phyloP scores from a whole-genome alignment of 2,888 invertebrate species.

The Aphidius colemani region DNA sequence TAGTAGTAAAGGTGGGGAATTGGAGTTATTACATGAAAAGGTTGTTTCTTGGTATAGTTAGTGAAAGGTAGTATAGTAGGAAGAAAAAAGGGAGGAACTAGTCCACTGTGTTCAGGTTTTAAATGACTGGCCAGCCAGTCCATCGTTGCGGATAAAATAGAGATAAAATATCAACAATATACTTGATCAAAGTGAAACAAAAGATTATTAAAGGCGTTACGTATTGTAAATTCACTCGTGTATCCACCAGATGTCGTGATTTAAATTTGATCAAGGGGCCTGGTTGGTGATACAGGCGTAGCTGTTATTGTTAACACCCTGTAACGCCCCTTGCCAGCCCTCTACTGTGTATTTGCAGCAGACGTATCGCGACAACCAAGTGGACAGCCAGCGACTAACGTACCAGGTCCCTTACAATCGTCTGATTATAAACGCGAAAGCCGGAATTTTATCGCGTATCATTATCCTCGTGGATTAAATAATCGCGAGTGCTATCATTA shows the following conservation, averaged over 20 bases:
- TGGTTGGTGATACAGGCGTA: constrained; percentile 22
- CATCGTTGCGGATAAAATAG: neutral
- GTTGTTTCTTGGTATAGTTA: too few relatives aligned
- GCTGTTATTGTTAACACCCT: constrained; percentile 34
- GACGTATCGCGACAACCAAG: constrained; percentile 58
- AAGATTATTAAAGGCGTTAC: constrained; percentile 31
- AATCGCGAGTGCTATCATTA: constrained; percentile 10
- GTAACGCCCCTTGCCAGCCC: constrained; percentile 49
- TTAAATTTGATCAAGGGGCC: constrained; percentile 13
- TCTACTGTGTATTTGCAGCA: constrained; percentile 49
- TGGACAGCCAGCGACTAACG: constrained; percentile 54
- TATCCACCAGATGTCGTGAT: constrained; percentile 37
- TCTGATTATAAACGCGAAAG: constrained; percentile 17
- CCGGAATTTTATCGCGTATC: neutral
- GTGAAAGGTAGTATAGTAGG: too few relatives aligned
- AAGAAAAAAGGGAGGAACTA: too few relatives aligned
- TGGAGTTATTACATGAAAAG: too few relatives aligned
- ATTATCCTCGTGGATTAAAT: constrained; percentile 1
- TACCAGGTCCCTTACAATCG: constrained; percentile 42
- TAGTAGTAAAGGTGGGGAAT: too few relatives aligned
- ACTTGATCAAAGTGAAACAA: neutral
- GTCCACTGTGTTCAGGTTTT: too few relatives aligned
- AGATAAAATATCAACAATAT: neutral
- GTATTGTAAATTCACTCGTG: neutral
- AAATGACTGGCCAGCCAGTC: too few relatives aligned